phyloP scores from a whole-genome alignment of 2,888 invertebrate species.

The Scaptomyza tumidula region DNA sequence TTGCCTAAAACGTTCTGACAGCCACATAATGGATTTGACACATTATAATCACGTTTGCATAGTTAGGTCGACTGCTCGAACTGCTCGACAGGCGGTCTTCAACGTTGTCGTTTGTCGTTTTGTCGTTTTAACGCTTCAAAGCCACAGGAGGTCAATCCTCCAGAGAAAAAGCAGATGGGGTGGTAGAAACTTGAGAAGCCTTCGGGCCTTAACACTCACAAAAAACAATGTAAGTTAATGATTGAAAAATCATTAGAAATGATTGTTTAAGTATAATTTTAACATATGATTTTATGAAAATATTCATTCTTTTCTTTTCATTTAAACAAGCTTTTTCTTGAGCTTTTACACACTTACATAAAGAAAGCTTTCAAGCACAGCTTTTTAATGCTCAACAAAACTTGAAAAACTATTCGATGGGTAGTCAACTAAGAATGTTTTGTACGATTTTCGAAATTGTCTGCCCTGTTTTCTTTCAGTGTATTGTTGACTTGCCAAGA shows the following conservation, averaged over 20 bases:
- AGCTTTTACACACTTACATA: no score
- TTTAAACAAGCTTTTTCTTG: no score
- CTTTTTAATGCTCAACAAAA: no score
- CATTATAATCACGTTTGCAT: conserved; percentile 78
- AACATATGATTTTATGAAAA: no score
- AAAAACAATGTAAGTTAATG: not conserved
- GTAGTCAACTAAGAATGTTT: no score
- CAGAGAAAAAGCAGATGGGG: not conserved
- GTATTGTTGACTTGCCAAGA: conserved; percentile 9
- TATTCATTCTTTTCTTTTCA: no score
- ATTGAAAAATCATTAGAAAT: no score
- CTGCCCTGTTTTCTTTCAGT: not conserved
- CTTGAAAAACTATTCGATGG: no score
- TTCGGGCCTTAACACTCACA: not conserved
- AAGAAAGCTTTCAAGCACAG: no score
- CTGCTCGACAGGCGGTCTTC: conserved; percentile 33
- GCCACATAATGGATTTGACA: conserved; percentile 78
- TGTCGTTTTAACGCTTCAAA: conserved; percentile 3
- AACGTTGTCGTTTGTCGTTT: conserved; percentile 9
- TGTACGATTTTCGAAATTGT: no score
- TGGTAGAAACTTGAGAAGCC: not conserved
- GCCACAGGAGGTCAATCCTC: conserved; percentile 32
- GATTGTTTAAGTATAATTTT: no score
- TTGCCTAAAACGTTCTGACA: conserved; percentile 59
- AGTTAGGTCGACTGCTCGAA: conserved; percentile 38